Base-by-base conservation (phyloP, 2,113 vertebrate species). In the Rhinogobius similis region DNA sequence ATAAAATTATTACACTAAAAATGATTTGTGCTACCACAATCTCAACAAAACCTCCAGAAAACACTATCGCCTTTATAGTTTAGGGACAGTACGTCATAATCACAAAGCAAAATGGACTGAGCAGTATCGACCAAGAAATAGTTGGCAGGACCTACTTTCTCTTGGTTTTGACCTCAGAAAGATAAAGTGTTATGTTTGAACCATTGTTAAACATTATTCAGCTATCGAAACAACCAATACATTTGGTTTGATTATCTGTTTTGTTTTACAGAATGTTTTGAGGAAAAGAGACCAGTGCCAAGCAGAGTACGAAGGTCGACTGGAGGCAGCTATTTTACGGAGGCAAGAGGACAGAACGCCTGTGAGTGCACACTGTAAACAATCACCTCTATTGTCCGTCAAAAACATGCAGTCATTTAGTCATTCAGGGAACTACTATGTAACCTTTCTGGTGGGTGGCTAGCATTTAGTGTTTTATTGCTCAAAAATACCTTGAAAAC, bases 261-360 rank as follows among this genome's bases (percentile, higher is more conserved):
- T 13, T 78, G 91, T 67, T 20, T 70, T 32, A 0, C 79, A 99
- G 98, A 96, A 91, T 18, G 98, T 99, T 14, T 68, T 99, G 86
- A 96, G 95, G 93, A 99, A 97, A 89, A 92, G 98, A 78, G 98
- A 99, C 83, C 96, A 98, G 75, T 95, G 95, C 68, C 98, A 99
- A 91, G 98, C 96, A 0, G 98, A 99, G 74, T 99, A 98, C 10
- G 98, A 99, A 90, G 92, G 95, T 75, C 96, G 96, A 79, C 88
- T 98, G 68, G 98, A 99, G 90, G 94, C 95, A 2, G 94, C 95
- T 67, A 87, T 94, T 38, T 88, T 97, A 59, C 94, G 94, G 69
- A 96, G 93, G 87, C 88, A 90, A 70, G 97, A 99, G 77, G 96
- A 98, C 43, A 94, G 92, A 65, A 95, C 94, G 58, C 95, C 95